These are phyloP conservation scores for Drosophila aff. DNA, from an alignment of 1,140 invertebrate genomes.

Conservation along the genomic window DNA sequence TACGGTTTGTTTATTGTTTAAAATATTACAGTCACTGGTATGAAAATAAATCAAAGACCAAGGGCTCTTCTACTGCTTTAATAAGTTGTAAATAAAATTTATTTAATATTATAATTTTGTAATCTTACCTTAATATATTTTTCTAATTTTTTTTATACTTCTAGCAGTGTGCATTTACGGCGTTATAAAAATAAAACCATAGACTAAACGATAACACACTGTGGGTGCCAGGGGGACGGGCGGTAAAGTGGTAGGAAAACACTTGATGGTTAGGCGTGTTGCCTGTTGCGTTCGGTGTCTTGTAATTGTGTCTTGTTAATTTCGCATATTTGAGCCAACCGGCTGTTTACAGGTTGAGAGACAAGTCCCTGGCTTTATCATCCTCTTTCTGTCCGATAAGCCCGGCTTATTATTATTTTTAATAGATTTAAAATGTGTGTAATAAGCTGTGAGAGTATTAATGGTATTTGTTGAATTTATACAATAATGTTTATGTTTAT, in stretches of 20 bases:
- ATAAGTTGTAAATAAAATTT: no score
- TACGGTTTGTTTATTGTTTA: neutral
- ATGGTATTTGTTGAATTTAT: neutral
- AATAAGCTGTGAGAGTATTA: neutral
- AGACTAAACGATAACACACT: conserved; percentile 79
- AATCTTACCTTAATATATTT: no score
- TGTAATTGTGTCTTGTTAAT: conserved; percentile 83
- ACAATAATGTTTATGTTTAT: neutral
- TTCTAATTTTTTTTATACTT: neutral
- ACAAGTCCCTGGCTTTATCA: conserved; percentile 43
- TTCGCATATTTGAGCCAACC: conserved; percentile 80
- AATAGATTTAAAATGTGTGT: neutral
- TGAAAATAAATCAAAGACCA: neutral
- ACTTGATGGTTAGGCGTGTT: conserved; percentile 50
- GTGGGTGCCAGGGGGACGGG: conserved; percentile 9
- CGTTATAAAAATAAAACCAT: conserved; percentile 80
- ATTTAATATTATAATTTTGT: no score
- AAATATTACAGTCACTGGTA: neutral
- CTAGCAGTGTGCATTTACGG: conserved; percentile 41
- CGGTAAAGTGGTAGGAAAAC: conserved; percentile 16
- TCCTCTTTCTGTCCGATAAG: neutral
- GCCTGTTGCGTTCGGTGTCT: conserved; percentile 66
- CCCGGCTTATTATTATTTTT: conserved; percentile 13
- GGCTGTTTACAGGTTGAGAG: conserved; percentile 72
- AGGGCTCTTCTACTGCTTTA: neutral